Evolutionary conservation across 2,797 vertebrate genomes (phyloP).

Genomic region (Acanthurus tractus): DNA sequence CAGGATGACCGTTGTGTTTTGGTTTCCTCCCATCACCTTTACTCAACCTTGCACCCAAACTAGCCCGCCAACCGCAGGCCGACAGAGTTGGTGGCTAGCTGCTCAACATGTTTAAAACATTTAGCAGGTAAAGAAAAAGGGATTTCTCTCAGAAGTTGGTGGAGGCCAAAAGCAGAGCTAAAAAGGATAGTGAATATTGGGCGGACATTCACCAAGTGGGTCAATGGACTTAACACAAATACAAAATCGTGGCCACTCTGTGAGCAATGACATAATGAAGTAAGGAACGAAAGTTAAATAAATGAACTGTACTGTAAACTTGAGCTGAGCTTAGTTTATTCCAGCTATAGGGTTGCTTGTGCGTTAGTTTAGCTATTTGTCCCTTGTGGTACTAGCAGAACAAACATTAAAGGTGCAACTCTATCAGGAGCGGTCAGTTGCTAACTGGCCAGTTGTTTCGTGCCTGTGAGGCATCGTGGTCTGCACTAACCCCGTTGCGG

Average conservation of each 20-base stretch:
- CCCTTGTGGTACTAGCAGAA: conserved; percentile 5
- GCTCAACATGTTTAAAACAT: not conserved
- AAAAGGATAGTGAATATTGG: not conserved
- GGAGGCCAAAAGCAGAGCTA: not conserved
- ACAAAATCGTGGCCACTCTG: not conserved
- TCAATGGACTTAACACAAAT: not conserved
- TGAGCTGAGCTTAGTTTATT: not conserved
- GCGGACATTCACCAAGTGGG: not conserved
- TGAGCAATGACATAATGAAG: not conserved
- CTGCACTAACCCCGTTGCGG: conserved; percentile 44
- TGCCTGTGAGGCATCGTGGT: conserved; percentile 15
- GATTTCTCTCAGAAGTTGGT: not conserved
- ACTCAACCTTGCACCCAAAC: no score
- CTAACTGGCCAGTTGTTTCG: conserved; percentile 14
- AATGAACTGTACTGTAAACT: not conserved
- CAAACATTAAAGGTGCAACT: conserved; percentile 11
- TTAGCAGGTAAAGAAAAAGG: not conserved
- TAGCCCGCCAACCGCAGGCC: not conserved
- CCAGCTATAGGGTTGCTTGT: not conserved
- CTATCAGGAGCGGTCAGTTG: not conserved
- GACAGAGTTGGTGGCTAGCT: not conserved
- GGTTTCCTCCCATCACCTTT: not conserved
- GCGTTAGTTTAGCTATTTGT: conserved; percentile 5
- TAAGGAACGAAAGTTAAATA: not conserved
- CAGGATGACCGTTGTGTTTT: not conserved